Evolutionary conservation across 2,113 vertebrate genomes (phyloP).

Genomic region (Scytalopus superciliaris): DNA sequence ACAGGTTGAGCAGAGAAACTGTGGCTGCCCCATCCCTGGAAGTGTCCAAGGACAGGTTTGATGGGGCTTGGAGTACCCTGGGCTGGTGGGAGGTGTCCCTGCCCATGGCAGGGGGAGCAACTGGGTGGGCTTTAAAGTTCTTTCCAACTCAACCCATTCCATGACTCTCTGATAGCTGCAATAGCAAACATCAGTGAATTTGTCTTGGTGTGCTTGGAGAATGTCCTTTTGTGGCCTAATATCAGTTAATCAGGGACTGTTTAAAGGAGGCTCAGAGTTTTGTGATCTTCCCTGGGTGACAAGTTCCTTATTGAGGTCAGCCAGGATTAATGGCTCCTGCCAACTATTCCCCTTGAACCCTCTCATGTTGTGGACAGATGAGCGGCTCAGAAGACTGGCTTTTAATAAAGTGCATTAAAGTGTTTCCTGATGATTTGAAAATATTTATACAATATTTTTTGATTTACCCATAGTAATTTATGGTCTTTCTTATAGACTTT

Average conservation of each 20-base stretch:
- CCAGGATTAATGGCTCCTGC: slow-evolving; percentile 6
- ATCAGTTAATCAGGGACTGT: background rate
- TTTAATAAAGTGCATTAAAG: background rate
- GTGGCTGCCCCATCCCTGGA: background rate
- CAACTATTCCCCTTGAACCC: background rate
- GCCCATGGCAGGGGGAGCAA: background rate
- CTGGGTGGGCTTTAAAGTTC: accelerated
- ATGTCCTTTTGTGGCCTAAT: background rate
- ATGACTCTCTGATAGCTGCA: background rate
- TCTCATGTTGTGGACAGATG: background rate
- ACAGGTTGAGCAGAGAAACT: background rate
- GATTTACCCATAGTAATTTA: background rate
- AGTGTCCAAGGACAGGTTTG: background rate
- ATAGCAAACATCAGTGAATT: background rate
- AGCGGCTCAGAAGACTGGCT: background rate
- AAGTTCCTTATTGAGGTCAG: slow-evolving; percentile 32
- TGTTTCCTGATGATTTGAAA: background rate
- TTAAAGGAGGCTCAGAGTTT: background rate
- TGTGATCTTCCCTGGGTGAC: background rate
- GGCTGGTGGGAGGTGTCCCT: background rate
- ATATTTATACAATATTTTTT: background rate
- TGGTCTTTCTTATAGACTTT: background rate
- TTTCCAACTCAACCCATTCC: background rate
- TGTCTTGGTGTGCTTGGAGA: background rate
- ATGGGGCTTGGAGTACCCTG: background rate